phyloP scores from a whole-genome alignment of 2,888 invertebrate genomes.

The Candidula unifasciata region DNA sequence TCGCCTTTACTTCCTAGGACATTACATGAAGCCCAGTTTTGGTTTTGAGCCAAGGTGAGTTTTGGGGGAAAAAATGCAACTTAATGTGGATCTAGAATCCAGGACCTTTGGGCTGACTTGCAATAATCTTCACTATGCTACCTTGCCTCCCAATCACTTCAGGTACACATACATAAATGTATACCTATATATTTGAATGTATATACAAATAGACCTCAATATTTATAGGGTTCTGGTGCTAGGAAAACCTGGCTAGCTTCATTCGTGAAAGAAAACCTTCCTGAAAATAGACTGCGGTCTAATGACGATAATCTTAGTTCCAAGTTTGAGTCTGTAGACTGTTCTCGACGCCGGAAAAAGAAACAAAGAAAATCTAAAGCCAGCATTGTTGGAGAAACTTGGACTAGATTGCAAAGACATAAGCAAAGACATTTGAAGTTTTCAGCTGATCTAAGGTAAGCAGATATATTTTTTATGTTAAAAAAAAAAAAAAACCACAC shows the following conservation, averaged over 20 bases:
- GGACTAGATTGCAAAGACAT: not conserved
- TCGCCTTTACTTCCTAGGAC: too few species aligned
- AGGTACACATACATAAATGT: too few species aligned
- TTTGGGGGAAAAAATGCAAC: too few species aligned
- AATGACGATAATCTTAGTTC: constrained; percentile 58
- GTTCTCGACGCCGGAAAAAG: constrained; percentile 20
- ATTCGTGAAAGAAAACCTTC: constrained; percentile 59
- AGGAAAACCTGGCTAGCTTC: constrained; percentile 43
- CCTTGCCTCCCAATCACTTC: too few species aligned
- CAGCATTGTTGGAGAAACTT: not conserved
- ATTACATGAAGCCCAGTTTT: too few species aligned
- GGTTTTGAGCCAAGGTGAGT: too few species aligned
- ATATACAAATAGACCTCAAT: not conserved
- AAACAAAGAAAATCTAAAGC: constrained; percentile 25
- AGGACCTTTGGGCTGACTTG: too few species aligned
- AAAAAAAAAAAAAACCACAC: too few species aligned
- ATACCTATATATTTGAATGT: too few species aligned
- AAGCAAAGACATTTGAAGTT: constrained; percentile 21
- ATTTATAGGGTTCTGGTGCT: constrained; percentile 1
- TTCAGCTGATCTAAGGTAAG: not conserved
- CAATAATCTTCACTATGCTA: too few species aligned
- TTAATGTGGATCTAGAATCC: too few species aligned
- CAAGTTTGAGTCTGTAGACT: constrained; percentile 56
- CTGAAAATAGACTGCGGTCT: constrained; percentile 53
- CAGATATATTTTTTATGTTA: too few species aligned